Evolutionary conservation across 2,888 invertebrate genomes (phyloP), one percentile per base, ranked within the genome.

Genomic region (Cancer borealis): DNA sequence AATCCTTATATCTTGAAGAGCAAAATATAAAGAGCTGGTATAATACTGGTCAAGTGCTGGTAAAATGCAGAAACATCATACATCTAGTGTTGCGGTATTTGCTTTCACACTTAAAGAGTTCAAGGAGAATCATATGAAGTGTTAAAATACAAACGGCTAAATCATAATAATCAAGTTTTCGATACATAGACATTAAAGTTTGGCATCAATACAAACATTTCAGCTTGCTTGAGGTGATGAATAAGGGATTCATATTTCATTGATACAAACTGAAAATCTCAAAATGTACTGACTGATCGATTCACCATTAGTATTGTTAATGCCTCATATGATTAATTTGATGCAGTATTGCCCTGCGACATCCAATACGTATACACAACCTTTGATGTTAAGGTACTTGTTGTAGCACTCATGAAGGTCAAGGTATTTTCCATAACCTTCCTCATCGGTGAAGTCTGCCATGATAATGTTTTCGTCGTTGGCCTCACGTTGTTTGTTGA

Each of bases 371-470:
- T 21, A 73, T 49, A 87, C 79, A 92, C 2, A 73, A 95, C 99
- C 99, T 96, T 99, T 99, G 60, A 99, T 97, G 96, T 99, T 99
- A 54, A 99, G 98, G 96, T 98, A 99, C 96, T 98, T 98, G 96
- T 98, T 99, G 97, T 99, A 99, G 96, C 99, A 98, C 96, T 99
- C 98, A 97, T 99, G 99, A 88, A 99, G 97, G 97, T 99, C 99
- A 93, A 99, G 97, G 97, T 99, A 99, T 96, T 99, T 99, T 21
- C 99, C 99, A 97, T 99, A 99, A 0, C 99, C 99, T 97, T 99
- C 99, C 97, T 99, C 99, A 97, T 99, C 99, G 5, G 99, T 98
- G 96, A 99, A 99, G 96, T 99, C 99, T 3, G 99, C 98, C 95
- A 97, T 97, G 14, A 98, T 98, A 92, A 99, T 97, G 96, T 99